A percentile compares a stretch with the other conserved stretches of the same genome.
These are phyloP conservation scores for Latrodectus elegans DNA, from an alignment of 2,888 invertebrate species.

Conservation along the genomic window DNA sequence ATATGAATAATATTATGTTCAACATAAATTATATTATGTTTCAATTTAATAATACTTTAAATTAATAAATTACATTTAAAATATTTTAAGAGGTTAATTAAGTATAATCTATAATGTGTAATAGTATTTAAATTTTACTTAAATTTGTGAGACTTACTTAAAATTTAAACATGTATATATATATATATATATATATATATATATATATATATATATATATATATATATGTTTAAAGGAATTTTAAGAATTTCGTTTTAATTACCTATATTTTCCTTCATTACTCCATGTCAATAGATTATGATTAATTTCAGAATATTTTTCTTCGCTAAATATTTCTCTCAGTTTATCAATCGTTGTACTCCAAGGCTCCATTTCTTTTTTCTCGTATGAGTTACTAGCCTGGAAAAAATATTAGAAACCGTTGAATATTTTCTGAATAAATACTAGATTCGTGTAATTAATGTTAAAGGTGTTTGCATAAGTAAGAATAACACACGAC, in stretches of 20 bases:
- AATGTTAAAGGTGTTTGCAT: too few relatives aligned
- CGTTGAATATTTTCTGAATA: neutral
- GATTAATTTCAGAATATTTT: slow-evolving; percentile 11
- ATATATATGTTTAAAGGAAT: neutral
- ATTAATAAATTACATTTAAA: too few relatives aligned
- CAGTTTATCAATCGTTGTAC: neutral
- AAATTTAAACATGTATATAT: too few relatives aligned
- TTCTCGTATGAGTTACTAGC: neutral
- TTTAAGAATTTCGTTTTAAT: neutral
- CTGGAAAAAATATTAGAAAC: neutral
- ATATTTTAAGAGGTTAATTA: too few relatives aligned
- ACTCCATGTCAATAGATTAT: slow-evolving; percentile 22
- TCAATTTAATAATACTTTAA: too few relatives aligned
- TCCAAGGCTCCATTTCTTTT: neutral
- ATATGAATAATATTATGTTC: too few relatives aligned
- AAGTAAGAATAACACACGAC: too few relatives aligned
- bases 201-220: too few relatives aligned
- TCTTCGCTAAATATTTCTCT: slow-evolving; percentile 4
- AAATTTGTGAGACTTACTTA: neutral
- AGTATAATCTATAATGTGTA: too few relatives aligned
- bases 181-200: too few relatives aligned
- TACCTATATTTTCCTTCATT: slow-evolving; percentile 20
- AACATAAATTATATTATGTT: too few relatives aligned
- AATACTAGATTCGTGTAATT: neutral
- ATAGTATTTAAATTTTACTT: too few relatives aligned